A percentile compares a stretch with the other conserved stretches of the same genome.
phyloP scores from a whole-genome alignment of 1,140 invertebrate species.

The Neelides sp. region DNA sequence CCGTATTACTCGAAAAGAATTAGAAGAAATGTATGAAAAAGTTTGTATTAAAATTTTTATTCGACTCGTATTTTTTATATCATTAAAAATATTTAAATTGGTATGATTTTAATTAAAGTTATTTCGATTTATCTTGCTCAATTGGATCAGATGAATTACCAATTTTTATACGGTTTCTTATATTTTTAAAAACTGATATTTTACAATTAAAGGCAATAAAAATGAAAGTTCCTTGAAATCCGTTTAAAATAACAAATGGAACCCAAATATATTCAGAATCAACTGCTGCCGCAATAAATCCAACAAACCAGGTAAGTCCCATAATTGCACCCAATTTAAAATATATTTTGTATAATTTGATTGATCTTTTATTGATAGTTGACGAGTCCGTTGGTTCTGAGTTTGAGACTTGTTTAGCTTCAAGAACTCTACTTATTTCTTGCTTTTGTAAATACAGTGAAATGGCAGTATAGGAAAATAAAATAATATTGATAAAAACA shows the following conservation, averaged over 20 bases:
- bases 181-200: slow-evolving; percentile 31
- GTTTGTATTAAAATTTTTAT: no score
- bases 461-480: slow-evolving; percentile 36
- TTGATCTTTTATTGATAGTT: no score
- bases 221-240: slow-evolving; percentile 40
- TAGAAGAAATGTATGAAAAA: no score
- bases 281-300: slow-evolving; percentile 36
- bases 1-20: no score
- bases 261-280: slow-evolving; percentile 33
- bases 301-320: slow-evolving; percentile 42
- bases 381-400: no score
- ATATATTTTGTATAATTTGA: slow-evolving; percentile 38
- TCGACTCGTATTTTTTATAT: no score
- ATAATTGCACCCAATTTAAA: slow-evolving; percentile 40
- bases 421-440: slow-evolving; percentile 17
- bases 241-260: slow-evolving; percentile 39
- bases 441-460: slow-evolving; percentile 30
- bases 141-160: no score
- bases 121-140: no score
- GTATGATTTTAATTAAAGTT: no score
- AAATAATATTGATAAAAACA: slow-evolving; percentile 34
- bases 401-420: slow-evolving; percentile 11
- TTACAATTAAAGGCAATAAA: slow-evolving; percentile 41
- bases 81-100: no score
- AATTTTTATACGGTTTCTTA: no score